Base-by-base conservation (phyloP, 2,113 vertebrate species). In the Pleuronectes platessa region DNA sequence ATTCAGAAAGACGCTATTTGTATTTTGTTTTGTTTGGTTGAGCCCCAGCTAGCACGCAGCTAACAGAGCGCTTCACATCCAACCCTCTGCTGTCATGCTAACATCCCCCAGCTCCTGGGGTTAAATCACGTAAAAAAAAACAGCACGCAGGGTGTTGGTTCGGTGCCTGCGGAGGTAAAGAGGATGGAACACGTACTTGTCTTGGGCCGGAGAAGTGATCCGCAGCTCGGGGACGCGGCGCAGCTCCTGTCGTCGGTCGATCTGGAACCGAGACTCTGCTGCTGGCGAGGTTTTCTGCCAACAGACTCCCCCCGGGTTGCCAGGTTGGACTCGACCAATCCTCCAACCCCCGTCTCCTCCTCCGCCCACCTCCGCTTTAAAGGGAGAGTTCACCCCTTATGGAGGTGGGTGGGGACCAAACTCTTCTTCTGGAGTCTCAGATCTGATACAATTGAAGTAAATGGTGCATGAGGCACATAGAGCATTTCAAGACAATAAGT, bases 201-300 rank as follows among this genome's bases (percentile, higher is more conserved):
- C 74, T 72, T 21, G 24, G 71, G 71, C 12, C 14, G 40, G 59
- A 78, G 79, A 67, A 72, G 45, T 37, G 69, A 24, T 14, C 31
- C 54, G 82, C 63, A 70, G 83, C 60, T 87, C 84, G 68, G 76
- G 66, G 72, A 84, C 62, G 42, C 49, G 42, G 51, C 56, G 83
- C 74, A 71, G 81, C 67, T 88, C 68, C 68, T 2, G 42, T n/a
- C 47, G 74, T 63, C 81, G 72, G 85, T 20, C 56, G 83, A 3
- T 76, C 86, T 88, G 63, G 72, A 81, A 58, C 72, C 84, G 79
- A 81, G 54, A 81, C 71, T 27, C 68, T 69, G 78, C 84, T 62
- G 87, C 85, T 89, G 81, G 59, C 77, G 2, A 2, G 85, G 74
- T 74, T 87, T 81, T 87, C 82, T 65, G 76, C 62, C 1, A 78